A percentile compares a stretch with the other conserved stretches of the same genome.
phyloP scores from a whole-genome alignment of 2,113 vertebrate species.

The Zapus hudsonius region DNA sequence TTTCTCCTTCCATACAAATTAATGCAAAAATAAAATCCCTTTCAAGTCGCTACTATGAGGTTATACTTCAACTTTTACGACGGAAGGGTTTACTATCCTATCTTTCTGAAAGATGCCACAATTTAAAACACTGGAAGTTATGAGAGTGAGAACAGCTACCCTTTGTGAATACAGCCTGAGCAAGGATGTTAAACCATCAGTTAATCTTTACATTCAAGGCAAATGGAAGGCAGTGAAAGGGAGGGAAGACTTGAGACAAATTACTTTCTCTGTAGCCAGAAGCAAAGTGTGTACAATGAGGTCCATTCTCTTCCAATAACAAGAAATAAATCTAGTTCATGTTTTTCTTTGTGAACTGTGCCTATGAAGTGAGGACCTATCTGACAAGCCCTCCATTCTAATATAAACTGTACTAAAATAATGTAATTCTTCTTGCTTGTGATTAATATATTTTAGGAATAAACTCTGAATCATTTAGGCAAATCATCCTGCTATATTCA shows the following conservation, averaged over 20 bases:
- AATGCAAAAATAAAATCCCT: constrained; percentile 43
- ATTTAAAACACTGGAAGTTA: constrained; percentile 54
- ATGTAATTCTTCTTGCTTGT: constrained; percentile 50
- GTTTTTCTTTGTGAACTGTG: constrained; percentile 31
- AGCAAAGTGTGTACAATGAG: constrained; percentile 55
- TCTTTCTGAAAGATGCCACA: constrained; percentile 56
- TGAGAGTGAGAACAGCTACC: constrained; percentile 4
- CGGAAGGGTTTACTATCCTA: constrained; percentile 11
- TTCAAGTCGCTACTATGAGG: constrained; percentile 55
- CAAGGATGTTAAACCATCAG: constrained; percentile 54
- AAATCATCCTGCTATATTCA: constrained; percentile 54
- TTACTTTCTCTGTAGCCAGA: constrained; percentile 55
- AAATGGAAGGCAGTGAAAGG: constrained; percentile 55
- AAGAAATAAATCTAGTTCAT: constrained; percentile 68
- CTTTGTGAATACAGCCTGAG: constrained; percentile 58
- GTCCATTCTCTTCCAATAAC: constrained; percentile 41
- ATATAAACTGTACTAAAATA: constrained; percentile 48
- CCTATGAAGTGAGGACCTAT: constrained; percentile 46
- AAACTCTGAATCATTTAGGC: constrained; percentile 70
- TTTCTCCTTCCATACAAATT: constrained; percentile 27
- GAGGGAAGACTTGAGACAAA: constrained; percentile 59
- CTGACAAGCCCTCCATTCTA: constrained; percentile 50
- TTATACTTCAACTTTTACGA: constrained; percentile 32
- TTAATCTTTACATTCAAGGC: constrained; percentile 70
- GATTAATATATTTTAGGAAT: constrained; percentile 68